Evolutionary conservation across 2,888 invertebrate genomes (phyloP).

Genomic region (Diadromus collaris): DNA sequence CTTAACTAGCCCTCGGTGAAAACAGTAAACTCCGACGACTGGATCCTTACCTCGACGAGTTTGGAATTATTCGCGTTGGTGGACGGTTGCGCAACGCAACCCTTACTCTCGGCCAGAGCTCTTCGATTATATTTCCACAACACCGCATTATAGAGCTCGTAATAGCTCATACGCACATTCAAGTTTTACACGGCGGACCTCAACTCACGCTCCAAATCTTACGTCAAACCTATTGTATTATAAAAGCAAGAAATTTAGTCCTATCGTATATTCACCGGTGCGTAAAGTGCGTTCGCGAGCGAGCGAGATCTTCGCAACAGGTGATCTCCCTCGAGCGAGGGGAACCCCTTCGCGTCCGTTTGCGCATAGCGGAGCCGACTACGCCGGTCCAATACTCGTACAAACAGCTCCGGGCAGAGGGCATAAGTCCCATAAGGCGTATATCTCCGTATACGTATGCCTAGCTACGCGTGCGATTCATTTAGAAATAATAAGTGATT

Average conservation of each 20-base stretch:
- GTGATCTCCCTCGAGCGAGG: constrained; percentile 70
- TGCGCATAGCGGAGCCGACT: constrained; percentile 70
- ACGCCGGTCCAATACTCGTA: constrained; percentile 68
- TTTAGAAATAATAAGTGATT: constrained; percentile 62
- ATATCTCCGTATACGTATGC: constrained; percentile 63
- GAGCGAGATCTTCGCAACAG: constrained; percentile 60
- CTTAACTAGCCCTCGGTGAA: background rate
- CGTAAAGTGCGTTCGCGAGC: constrained; percentile 66
- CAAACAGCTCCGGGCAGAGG: constrained; percentile 41
- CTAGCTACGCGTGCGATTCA: no score
- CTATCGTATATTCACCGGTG: constrained; percentile 65
- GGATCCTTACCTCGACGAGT: constrained; percentile 44
- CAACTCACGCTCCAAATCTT: constrained; percentile 56
- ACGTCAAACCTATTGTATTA: constrained; percentile 68
- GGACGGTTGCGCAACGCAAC: constrained; percentile 40
- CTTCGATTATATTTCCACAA: constrained; percentile 43
- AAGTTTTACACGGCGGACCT: constrained; percentile 62
- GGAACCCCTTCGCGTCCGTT: constrained; percentile 67
- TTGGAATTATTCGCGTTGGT: no score
- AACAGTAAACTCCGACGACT: background rate
- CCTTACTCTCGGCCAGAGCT: constrained; percentile 32
- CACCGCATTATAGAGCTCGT: constrained; percentile 28
- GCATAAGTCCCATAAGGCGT: constrained; percentile 57
- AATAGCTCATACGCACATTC: constrained; percentile 55
- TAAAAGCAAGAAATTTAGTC: constrained; percentile 62